phyloP scores from a whole-genome alignment of 2,113 vertebrate genomes.

The Otolemur garnettii region DNA sequence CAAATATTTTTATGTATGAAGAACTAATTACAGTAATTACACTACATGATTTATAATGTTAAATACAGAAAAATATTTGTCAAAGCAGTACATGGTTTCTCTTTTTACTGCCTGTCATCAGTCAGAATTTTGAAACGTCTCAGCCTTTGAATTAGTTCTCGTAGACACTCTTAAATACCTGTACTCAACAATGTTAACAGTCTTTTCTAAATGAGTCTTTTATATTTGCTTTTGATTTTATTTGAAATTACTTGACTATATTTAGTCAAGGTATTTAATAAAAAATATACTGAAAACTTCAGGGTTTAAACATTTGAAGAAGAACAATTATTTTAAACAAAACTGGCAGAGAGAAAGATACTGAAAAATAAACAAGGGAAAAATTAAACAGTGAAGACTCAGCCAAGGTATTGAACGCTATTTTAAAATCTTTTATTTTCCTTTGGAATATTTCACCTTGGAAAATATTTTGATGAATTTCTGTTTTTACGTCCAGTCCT shows the following conservation, averaged over 20 bases:
- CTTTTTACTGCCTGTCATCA: neutral
- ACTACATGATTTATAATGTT: neutral
- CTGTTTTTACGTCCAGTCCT: neutral
- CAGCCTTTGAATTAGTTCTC: neutral
- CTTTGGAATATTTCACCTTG: neutral
- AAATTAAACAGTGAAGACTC: neutral
- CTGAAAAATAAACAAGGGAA: neutral
- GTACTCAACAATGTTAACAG: neutral
- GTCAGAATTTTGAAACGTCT: slow-evolving; percentile 27
- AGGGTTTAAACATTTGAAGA: neutral
- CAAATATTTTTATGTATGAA: neutral
- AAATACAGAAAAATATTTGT: neutral
- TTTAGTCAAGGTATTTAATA: neutral
- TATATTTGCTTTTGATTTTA: neutral
- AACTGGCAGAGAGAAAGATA: neutral
- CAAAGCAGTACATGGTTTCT: neutral
- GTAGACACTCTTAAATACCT: neutral
- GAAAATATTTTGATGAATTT: neutral
- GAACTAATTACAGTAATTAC: neutral
- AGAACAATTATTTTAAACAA: neutral
- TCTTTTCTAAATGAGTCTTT: neutral
- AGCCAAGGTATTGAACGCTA: neutral
- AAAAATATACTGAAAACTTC: neutral
- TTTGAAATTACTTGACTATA: slow-evolving; percentile 27
- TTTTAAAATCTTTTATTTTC: neutral